A percentile compares a stretch with the other conserved stretches of the same genome.
phyloP scores from a whole-genome alignment of 2,888 invertebrate genomes.

The Malachius bipustulatus region DNA sequence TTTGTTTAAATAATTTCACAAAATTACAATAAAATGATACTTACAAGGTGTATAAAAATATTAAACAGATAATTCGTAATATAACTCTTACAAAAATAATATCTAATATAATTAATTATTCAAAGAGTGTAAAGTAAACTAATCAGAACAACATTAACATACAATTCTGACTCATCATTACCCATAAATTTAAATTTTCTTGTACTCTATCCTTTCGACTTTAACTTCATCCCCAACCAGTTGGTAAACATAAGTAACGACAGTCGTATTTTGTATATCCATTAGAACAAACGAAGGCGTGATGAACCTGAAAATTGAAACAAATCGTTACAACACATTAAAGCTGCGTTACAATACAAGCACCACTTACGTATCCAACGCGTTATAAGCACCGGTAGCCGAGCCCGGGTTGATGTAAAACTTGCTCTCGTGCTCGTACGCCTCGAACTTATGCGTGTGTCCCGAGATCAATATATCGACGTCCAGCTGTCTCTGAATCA shows the following conservation, averaged over 20 bases:
- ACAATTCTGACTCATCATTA: too few relatives aligned
- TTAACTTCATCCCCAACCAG: conserved; percentile 97
- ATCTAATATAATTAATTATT: too few relatives aligned
- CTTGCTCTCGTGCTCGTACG: conserved; percentile 95
- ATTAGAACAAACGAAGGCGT: conserved; percentile 96
- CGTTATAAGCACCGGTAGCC: conserved; percentile 95
- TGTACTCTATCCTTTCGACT: conserved; percentile 96
- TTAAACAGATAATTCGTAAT: too few relatives aligned
- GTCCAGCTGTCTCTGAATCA: conserved; percentile 92
- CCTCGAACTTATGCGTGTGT: conserved; percentile 96
- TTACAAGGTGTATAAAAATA: too few relatives aligned
- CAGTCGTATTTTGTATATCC: conserved; percentile 97
- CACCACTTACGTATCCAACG: conserved; percentile 71
- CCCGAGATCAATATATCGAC: conserved; percentile 98
- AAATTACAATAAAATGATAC: too few relatives aligned
- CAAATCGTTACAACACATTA: too few relatives aligned
- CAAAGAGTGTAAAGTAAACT: too few relatives aligned
- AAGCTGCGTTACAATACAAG: neutral
- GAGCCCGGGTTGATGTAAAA: conserved; percentile 99
- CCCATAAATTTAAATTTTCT: conserved; percentile 58
- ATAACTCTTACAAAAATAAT: too few relatives aligned
- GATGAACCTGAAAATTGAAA: conserved; percentile 57
- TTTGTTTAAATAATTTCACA: too few relatives aligned
- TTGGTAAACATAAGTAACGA: conserved; percentile 97
- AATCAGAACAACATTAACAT: too few relatives aligned